A percentile compares a stretch with the other conserved stretches of the same genome.
Evolutionary conservation across 2,113 vertebrate genomes (phyloP).

Genomic region (Centropus bengalensis): DNA sequence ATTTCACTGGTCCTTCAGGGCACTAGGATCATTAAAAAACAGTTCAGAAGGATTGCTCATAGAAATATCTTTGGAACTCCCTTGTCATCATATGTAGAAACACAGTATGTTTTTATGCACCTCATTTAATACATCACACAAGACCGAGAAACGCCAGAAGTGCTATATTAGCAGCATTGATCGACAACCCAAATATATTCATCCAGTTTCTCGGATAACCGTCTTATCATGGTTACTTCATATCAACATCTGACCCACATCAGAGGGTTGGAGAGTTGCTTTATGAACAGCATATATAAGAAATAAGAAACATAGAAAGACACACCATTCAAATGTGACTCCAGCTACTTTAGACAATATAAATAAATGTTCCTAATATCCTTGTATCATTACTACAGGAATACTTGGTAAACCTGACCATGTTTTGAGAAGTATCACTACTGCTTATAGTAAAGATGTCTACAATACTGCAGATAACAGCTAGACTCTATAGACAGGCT

Average conservation of each 20-base stretch:
- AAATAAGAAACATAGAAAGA: not conserved
- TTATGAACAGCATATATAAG: not conserved
- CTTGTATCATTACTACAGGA: not conserved
- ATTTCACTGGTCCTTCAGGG: not conserved
- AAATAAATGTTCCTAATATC: not conserved
- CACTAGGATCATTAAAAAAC: not conserved
- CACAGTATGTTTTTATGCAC: not conserved
- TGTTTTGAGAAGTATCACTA: not conserved
- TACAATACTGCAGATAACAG: not conserved
- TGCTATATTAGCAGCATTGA: not conserved
- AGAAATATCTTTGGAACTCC: not conserved
- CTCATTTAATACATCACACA: not conserved
- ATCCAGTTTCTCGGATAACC: not conserved
- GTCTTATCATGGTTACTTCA: not conserved
- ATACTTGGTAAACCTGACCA: not conserved
- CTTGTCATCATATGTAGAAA: not conserved
- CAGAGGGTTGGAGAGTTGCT: not conserved
- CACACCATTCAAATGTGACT: not conserved
- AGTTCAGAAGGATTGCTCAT: not conserved
- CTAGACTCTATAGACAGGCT: not conserved
- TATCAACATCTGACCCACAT: not conserved
- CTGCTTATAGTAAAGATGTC: not conserved
- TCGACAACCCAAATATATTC: not conserved
- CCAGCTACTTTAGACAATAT: not conserved
- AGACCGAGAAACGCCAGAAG: not conserved